Conservation (phyloP, 2,888 invertebrate genomes). For the Macrosiphum euphorbiae region DNA sequence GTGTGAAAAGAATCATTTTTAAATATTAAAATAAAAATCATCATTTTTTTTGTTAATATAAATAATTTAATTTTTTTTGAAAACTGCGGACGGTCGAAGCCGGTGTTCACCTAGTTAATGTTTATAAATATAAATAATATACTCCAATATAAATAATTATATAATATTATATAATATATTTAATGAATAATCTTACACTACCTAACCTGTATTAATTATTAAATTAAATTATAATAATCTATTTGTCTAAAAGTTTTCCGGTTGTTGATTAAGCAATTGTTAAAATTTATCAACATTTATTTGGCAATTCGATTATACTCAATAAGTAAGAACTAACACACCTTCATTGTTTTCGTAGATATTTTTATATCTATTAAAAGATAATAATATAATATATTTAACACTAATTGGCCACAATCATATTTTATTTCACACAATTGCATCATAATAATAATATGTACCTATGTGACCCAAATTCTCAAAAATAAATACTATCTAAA, state of each 20-base stretch:
- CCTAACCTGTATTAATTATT: neutral
- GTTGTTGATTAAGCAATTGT: neutral
- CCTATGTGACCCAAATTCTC: neutral
- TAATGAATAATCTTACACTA: neutral
- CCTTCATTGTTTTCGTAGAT: neutral
- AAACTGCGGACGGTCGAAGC: too few species aligned
- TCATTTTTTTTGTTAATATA: too few species aligned
- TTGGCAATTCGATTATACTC: neutral
- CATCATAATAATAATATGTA: neutral
- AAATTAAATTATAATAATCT: neutral
- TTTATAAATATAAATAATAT: too few species aligned
- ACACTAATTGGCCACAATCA: constrained; percentile 8
- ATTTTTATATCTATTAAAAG: neutral
- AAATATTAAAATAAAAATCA: too few species aligned
- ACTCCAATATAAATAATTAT: neutral
- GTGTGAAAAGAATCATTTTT: too few species aligned
- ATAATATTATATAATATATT: neutral
- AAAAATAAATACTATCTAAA: neutral
- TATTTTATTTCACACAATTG: neutral
- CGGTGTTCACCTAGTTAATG: too few species aligned
- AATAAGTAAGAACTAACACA: neutral
- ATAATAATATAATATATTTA: neutral
- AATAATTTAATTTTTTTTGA: too few species aligned
- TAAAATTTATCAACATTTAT: constrained; percentile 1
- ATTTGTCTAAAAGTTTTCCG: neutral